phyloP scores from a whole-genome alignment of 2,113 vertebrate genomes.

The Zosterops pallidus region DNA sequence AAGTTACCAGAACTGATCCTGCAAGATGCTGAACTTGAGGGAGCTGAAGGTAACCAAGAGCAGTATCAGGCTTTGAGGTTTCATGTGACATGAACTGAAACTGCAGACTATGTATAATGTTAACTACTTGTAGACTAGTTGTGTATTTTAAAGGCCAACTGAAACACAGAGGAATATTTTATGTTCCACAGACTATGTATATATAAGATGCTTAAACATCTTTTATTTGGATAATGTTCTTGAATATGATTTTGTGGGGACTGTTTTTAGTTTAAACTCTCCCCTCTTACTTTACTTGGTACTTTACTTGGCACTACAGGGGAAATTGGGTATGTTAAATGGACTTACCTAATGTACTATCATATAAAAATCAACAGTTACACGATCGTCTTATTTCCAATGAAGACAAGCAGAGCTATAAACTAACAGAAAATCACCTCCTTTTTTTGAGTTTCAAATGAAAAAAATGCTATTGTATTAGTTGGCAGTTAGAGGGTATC shows the following conservation, averaged over 20 bases:
- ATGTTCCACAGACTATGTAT: background rate
- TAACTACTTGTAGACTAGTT: background rate
- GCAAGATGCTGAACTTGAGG: background rate
- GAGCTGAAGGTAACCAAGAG: background rate
- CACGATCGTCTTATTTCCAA: background rate
- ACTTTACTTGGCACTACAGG: background rate
- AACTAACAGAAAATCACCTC: background rate
- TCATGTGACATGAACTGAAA: background rate
- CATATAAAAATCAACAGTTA: background rate
- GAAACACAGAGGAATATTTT: background rate
- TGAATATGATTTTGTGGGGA: background rate
- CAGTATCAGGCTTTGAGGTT: background rate
- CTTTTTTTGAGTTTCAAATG: background rate
- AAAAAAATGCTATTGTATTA: background rate
- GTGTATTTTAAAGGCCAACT: background rate
- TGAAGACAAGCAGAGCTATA: background rate
- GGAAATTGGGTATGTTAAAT: background rate
- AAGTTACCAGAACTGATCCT: background rate
- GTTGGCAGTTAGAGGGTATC: background rate
- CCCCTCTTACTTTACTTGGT: background rate
- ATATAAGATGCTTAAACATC: background rate
- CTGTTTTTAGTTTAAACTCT: background rate
- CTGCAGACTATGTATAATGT: background rate
- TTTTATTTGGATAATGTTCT: background rate
- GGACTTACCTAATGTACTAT: background rate